Evolutionary conservation across 2,888 invertebrate species (phyloP), one percentile per base, ranked within the genome.

Genomic region (Osmoderma eremita): DNA sequence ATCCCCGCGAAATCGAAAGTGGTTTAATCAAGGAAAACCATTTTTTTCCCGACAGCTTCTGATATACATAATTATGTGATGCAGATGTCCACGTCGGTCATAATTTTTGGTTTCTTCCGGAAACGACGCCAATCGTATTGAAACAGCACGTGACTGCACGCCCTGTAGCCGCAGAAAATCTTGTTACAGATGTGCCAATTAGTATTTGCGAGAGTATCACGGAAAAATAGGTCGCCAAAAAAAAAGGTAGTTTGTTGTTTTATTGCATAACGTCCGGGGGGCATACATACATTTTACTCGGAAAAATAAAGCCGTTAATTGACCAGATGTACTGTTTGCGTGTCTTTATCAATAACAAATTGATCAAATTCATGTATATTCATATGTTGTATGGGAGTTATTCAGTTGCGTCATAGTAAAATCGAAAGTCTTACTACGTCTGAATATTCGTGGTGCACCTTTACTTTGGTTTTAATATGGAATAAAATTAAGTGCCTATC

Each of bases 21-120:
- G 65, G 65, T 65, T 56, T 38, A 45, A 49, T 48, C 65, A 65
- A 65, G 65, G 65, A 49, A 39, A 58, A 20, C 65, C 18, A 49
- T 56, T 58, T 65, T 65, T 65, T 50, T 65, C 30, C 30, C 22
- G 13, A 22, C 58, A 41, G 42, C 42, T 39, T 51, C 39, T 53
- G 36, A 63, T 24, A 51, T 17, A 30, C 30, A 63, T 53, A 38
- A 51, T 63, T 53, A 63, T 53, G 51, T 1, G 20, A 13, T 53
- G 63, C 63, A 63, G 63, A 63, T 63, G 63, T 41, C 22, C 15
- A 22, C 58, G 49, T 4, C 13, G 22, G 3, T 63, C 18, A 51
- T 45, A 61, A 45, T 61, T 45, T 61, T 48, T 30, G n/a, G 50
- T 41, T 53, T 41, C 51, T 63, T 51, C 63, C 63, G 63, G 41